phyloP scores from a whole-genome alignment of 64 coral and sea anemone genomes.

The Anthopleura sola region DNA sequence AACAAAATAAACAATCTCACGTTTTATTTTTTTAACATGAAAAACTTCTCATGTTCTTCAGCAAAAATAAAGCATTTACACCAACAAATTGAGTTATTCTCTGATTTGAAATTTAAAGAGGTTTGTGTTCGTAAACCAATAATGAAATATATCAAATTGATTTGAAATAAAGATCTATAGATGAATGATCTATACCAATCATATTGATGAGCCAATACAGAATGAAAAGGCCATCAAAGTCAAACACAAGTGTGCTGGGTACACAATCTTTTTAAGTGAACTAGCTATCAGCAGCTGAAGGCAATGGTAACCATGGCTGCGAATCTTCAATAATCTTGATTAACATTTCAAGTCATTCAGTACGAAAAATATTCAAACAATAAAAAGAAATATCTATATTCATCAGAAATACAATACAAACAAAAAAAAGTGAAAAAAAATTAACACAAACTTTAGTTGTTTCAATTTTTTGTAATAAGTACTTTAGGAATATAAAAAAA shows the following conservation, averaged over 20 bases:
- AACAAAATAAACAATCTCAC: no score
- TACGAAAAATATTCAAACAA: neutral
- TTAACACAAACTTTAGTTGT: neutral
- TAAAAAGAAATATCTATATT: neutral
- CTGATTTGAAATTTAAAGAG: no score
- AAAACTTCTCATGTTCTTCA: no score
- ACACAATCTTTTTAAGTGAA: neutral
- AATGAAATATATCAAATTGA: no score
- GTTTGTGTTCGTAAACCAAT: no score
- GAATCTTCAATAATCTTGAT: neutral
- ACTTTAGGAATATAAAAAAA: no score
- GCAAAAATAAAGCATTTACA: no score
- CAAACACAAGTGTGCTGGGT: neutral
- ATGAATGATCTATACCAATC: no score
- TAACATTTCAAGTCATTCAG: constrained; percentile 16
- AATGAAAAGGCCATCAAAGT: neutral
- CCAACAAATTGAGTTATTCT: no score
- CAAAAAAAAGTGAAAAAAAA: neutral
- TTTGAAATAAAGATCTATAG: no score
- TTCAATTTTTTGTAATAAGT: neutral
- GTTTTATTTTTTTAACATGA: no score
- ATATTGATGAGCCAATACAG: neutral
- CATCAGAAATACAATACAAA: neutral
- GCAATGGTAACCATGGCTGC: neutral
- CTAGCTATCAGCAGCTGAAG: neutral